These are phyloP conservation scores for Tragelaphus imberbis DNA, from an alignment of 2,113 vertebrate species.

Conservation along the genomic window DNA sequence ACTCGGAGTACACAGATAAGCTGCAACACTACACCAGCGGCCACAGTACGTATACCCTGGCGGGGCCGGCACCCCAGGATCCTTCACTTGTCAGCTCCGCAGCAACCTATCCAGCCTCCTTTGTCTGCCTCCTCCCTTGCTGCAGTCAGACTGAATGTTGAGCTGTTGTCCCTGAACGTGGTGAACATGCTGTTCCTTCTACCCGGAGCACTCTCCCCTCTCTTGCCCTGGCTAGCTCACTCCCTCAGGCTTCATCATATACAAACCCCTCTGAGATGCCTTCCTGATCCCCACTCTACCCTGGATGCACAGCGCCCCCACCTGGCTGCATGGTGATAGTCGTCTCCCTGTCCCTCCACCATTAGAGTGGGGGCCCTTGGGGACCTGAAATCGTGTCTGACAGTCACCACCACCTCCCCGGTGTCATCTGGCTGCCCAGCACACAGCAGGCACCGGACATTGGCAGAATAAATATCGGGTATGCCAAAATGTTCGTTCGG, in stretches of 20 bases:
- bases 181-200: accelerated
- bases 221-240: not conserved
- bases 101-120: not conserved
- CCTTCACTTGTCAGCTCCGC: conserved; percentile 27
- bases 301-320: not conserved
- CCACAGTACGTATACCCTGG: conserved; percentile 88
- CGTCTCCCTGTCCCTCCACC: not conserved
- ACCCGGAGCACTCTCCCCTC: not conserved
- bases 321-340: not conserved
- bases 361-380: accelerated
- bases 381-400: not conserved
- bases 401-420: not conserved
- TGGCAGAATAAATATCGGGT: not conserved
- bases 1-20: conserved; percentile 96
- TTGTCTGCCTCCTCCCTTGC: not conserved
- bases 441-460: not conserved
- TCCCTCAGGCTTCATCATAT: not conserved
- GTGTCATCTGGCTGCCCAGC: not conserved
- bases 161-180: not conserved
- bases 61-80: not conserved
- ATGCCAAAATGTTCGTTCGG: not conserved
- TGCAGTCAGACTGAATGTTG: not conserved
- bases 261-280: not conserved
- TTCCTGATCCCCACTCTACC: not conserved
- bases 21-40: conserved; percentile 97